Evolutionary conservation across 2,797 vertebrate species (phyloP), one percentile per base, ranked within the genome.

Genomic region (Darevskia nairensis): DNA sequence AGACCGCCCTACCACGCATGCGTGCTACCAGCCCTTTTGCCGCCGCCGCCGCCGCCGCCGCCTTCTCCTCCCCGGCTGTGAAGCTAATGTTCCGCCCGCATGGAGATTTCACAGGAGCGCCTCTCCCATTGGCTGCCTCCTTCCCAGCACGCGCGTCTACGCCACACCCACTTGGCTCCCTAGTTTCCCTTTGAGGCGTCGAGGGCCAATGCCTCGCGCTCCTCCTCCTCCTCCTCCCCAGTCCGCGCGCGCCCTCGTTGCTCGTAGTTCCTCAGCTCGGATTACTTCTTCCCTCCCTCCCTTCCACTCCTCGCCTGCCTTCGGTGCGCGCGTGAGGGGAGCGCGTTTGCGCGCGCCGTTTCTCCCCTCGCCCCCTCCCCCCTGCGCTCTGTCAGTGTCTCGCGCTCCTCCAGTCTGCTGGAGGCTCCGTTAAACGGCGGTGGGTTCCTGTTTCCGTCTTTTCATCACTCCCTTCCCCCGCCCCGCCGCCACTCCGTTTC

Each of bases 361-460:
- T 66, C 88, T 13, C 8, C 50, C 91, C 83, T 77, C 75, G 74
- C 91, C 84, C 84, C 79, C 90, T 85, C 81, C 82, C 90, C 82
- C 87, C 92, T 85, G 79, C 9, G 77, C 39, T 15, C 83, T 86
- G 92, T 68, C 74, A 27, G 85, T 39, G 61, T 39, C 90, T 88
- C 83, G 90, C 92, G 88, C 92, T 93, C 89, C 82, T 93, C 89
- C 94, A 75, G 92, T 86, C 93, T 75, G 89, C 85, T 88, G 59
- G 85, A 89, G 92, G 93, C 95, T 94, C 95, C 94, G 95, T 92
- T 94, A 92, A 92, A 89, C 93, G 41, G 91, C 90, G 85, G 88
- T 81, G 89, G 90, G 94, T 94, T 94, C 95, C 95, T 93, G 94
- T 89, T 96, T 95, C 95, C 95, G 93, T 90, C 93, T 88, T 88